A percentile compares a stretch with the other conserved stretches of the same genome.
Conservation (phyloP, 1,140 invertebrate species). For the Protaetia brevitarsis region DNA sequence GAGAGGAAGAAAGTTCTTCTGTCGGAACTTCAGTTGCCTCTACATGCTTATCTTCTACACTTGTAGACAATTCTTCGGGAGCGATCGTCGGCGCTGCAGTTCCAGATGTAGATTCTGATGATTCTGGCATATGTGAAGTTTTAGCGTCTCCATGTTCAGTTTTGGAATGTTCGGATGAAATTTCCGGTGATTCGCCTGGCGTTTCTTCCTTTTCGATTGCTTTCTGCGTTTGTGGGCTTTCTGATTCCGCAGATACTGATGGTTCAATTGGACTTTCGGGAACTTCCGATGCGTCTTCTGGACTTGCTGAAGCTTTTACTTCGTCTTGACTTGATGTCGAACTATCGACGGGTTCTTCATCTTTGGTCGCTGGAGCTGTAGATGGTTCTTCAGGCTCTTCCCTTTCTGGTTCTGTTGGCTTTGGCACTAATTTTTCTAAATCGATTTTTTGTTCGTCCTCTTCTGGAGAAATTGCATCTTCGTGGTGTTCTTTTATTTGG, state of each 20-base stretch:
- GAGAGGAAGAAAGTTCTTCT: too few species aligned
- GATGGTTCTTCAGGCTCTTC: constrained; percentile 13
- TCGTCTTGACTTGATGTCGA: too few species aligned
- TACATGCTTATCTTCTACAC: too few species aligned
- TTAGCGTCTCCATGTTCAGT: too few species aligned
- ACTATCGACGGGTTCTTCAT: background rate
- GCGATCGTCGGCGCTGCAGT: too few species aligned
- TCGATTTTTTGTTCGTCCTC: background rate
- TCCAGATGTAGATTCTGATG: background rate
- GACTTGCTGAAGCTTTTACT: background rate
- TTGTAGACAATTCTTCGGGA: too few species aligned
- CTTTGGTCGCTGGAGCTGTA: background rate
- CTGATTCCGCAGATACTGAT: too few species aligned
- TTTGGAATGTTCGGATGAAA: too few species aligned
- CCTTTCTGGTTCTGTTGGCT: constrained; percentile 32
- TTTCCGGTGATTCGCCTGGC: too few species aligned
- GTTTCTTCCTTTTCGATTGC: too few species aligned
- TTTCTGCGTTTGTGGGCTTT: too few species aligned
- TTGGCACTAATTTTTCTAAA: constrained; percentile 22
- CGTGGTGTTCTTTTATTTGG: constrained; percentile 9
- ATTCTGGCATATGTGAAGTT: background rate
- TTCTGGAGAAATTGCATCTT: background rate
- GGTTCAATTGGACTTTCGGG: background rate
- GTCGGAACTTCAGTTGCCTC: too few species aligned
- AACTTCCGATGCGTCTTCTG: background rate